Evolutionary conservation across 2,113 vertebrate species (phyloP), one percentile per base, ranked within the genome.

Genomic region (Thymallus thymallus): DNA sequence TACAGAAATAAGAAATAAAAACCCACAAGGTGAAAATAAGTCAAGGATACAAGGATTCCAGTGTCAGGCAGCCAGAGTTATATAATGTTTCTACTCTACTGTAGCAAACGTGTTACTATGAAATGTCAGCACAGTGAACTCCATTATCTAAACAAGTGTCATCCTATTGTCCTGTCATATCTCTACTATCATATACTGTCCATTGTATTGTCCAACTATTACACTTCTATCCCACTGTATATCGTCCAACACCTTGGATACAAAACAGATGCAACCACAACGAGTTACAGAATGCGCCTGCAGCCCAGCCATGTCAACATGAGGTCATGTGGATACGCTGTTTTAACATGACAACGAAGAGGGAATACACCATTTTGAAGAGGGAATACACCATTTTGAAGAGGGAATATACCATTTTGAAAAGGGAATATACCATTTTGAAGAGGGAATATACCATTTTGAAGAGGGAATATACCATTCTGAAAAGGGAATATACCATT

Each of bases 271-370:
- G 45, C 63, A 35, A 66, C 51, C 69, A 74, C 76, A 63, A 73
- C 80, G 70, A 71, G 74, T 76, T 80, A 41, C 35, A 41, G 35
- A 2, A 2, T 2, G 35, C 35, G 70, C 75, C 78, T 80, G 71
- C 75, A 80, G 81, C 83, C 79, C n/a, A 80, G 82, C 81, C 76
- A 23, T 79, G 78, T 64, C 67, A 80, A 74, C 76, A 74, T 78
- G 81, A 90, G 82, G 81, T 84, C 82, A 87, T 84, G 79, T 82
- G 35, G 20, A 77, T 82, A n/a, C 22, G 41, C 62, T 51, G 61
- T 65, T 64, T 65, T 12, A 26, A 4, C 12, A 63, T 79, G 69
- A 58, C 74, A 75, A 81, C 68, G 69, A 77, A 73, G 69, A 56
- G 51, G 58, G 55, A 51, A 78, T 70, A 78, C 68, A 74, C 63